Evolutionary conservation across 2,113 vertebrate species (phyloP).

Genomic region (Dipodomys stephensi): DNA sequence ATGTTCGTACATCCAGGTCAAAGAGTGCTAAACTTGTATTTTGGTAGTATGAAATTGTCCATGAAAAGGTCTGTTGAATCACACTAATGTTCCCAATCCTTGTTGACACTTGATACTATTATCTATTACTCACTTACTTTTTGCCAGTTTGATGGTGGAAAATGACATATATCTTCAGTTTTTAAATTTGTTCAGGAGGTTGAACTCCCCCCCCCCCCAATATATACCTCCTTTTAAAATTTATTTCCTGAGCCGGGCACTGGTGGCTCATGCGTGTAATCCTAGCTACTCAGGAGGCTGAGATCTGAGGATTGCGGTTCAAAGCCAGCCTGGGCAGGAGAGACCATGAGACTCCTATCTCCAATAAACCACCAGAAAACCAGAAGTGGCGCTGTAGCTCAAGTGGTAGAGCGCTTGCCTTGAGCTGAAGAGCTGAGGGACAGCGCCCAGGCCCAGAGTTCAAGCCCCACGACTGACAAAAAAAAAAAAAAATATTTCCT

Average conservation of each 20-base stretch:
- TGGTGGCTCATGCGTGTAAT: too few species aligned
- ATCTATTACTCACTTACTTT: background rate
- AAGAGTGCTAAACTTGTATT: background rate
- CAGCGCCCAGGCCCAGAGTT: too few species aligned
- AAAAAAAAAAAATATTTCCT: background rate
- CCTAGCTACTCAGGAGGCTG: too few species aligned
- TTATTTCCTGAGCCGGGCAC: background rate
- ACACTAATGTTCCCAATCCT: background rate
- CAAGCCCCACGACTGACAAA: too few species aligned
- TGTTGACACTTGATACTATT: background rate
- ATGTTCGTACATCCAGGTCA: background rate
- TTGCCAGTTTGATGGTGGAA: background rate
- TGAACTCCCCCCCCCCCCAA: background rate
- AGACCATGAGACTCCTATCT: too few species aligned
- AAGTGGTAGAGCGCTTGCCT: too few species aligned
- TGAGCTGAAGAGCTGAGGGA: too few species aligned
- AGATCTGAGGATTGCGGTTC: too few species aligned
- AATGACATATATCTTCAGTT: background rate
- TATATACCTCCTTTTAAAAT: background rate
- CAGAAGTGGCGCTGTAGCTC: too few species aligned
- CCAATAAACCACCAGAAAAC: too few species aligned
- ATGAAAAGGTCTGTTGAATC: background rate
- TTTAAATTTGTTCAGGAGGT: background rate
- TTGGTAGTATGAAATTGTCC: background rate
- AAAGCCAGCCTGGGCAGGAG: too few species aligned